Base-by-base conservation (phyloP, 2,797 vertebrate species). In the Halcyon badia region DNA sequence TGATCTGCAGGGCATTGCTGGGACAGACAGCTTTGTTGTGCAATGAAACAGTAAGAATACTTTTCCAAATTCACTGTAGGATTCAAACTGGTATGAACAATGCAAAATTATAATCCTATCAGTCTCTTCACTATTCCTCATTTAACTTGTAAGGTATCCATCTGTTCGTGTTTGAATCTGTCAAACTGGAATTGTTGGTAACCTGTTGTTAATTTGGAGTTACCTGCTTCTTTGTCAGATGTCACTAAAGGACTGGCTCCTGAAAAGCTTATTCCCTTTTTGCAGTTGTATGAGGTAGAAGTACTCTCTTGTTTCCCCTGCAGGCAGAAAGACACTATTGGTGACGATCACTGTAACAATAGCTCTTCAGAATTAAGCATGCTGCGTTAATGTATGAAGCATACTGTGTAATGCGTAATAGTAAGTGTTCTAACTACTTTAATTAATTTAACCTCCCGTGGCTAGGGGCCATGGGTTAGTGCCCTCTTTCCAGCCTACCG, bases 391-490 rank as follows among this genome's bases (percentile, higher is more conserved):
- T 58, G 80, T 20, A 58, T 71, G 91, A 86, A 58, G 75, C 94
- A 69, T 54, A 20, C 62, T 84, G 90, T 44, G 66, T 71, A 60
- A 19, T 57, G 86, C 58, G 24, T 9, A 51, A 87, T 62, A 69
- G 66, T 87, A 28, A 73, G 77, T 62, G 58, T 35, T 89, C 80
- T 20, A 44, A 82, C 78, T 82, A 37, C 49, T 81, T 88, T 91
- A 69, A 94, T 95, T 86, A 89, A 89, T 94, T 89, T 93, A 96
- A 84, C 80, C 86, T 82, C 92, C 72, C 0, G 0, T 90, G 83
- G 58, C 48, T 84, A 35, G 83, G 61, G 87, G 77, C 91, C 60
- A 24, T 48, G 56, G 85, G 87, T 66, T 87, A 88, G 20, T 79
- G 85, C 56, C 77, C 5, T 6, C 72, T 91, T 93, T 41, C 62